A percentile compares a stretch with the other conserved stretches of the same genome.
Conservation (phyloP, 2,113 vertebrate genomes). For the Myrmecophaga tridactyla region DNA sequence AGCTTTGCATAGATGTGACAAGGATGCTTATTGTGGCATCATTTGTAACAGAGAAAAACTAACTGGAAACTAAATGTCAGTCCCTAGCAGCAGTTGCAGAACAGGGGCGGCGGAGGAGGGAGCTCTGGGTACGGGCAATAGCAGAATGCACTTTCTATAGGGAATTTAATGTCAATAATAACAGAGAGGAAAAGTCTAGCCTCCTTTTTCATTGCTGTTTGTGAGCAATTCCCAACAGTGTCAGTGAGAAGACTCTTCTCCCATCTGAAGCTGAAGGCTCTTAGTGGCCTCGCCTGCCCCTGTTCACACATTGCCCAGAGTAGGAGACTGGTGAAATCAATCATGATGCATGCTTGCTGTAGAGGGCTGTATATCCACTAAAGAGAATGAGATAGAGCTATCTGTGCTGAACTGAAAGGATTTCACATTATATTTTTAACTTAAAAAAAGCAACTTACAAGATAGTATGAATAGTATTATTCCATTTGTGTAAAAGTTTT, state of each 20-base stretch:
- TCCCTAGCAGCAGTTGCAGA: background rate
- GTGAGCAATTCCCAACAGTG: background rate
- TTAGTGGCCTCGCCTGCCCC: background rate
- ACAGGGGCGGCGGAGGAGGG: too few species aligned
- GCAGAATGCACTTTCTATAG: background rate
- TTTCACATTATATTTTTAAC: background rate
- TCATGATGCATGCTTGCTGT: background rate
- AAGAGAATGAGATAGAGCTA: background rate
- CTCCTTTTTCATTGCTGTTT: too few species aligned
- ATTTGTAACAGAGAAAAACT: background rate
- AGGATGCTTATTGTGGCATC: background rate
- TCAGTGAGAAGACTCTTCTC: background rate
- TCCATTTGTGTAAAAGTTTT: background rate
- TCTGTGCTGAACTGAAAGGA: background rate
- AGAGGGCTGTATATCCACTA: background rate
- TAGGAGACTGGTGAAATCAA: background rate
- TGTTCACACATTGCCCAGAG: background rate
- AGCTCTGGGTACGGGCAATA: background rate
- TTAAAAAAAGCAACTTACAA: background rate
- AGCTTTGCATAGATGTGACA: background rate
- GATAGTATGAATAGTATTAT: background rate
- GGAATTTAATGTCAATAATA: background rate
- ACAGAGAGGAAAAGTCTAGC: too few species aligned
- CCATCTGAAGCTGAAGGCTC: accelerated
- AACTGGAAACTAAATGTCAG: background rate